phyloP scores from a whole-genome alignment of 92 coral and sea anemone genomes.

The Porites cylindrica region DNA sequence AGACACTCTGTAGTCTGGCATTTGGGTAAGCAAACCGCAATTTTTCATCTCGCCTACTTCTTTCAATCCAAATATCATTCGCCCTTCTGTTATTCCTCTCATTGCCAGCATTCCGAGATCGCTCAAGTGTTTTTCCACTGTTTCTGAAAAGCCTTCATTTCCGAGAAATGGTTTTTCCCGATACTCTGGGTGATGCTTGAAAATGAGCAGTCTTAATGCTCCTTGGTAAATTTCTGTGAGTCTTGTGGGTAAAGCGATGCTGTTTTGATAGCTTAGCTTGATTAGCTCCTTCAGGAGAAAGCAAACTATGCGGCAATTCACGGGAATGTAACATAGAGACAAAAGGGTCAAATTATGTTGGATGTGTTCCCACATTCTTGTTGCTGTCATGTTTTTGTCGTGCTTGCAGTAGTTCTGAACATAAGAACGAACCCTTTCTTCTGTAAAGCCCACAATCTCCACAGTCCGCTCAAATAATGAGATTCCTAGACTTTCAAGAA shows the following conservation, averaged over 20 bases:
- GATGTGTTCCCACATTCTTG: constrained; percentile 26
- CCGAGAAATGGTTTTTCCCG: constrained; percentile 35
- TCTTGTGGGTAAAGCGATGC: constrained; percentile 14
- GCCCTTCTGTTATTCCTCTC: constrained; percentile 28
- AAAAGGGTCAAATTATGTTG: constrained; percentile 49
- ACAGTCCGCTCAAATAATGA: constrained; percentile 53
- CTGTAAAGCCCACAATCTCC: constrained; percentile 72
- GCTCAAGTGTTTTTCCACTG: constrained; percentile 17
- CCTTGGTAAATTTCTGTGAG: constrained; percentile 32
- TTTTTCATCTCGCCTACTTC: constrained; percentile 26
- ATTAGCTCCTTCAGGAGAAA: constrained; percentile 27
- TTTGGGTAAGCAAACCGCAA: constrained; percentile 26
- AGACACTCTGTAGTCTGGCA: constrained; percentile 13
- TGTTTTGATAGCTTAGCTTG: not conserved
- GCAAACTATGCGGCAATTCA: constrained; percentile 33
- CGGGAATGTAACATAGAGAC: constrained; percentile 68
- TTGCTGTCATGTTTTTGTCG: constrained; percentile 23
- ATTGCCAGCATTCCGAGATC: constrained; percentile 33
- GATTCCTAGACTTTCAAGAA: constrained; percentile 43
- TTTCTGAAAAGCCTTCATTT: constrained; percentile 34
- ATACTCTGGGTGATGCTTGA: constrained; percentile 41
- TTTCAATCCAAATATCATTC: constrained; percentile 21
- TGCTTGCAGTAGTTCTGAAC: constrained; percentile 49
- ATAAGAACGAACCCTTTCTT: constrained; percentile 51
- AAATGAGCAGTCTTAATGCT: constrained; percentile 45